Base-by-base conservation (phyloP, 2,888 invertebrate genomes). In the Clistopyga incitator region DNA sequence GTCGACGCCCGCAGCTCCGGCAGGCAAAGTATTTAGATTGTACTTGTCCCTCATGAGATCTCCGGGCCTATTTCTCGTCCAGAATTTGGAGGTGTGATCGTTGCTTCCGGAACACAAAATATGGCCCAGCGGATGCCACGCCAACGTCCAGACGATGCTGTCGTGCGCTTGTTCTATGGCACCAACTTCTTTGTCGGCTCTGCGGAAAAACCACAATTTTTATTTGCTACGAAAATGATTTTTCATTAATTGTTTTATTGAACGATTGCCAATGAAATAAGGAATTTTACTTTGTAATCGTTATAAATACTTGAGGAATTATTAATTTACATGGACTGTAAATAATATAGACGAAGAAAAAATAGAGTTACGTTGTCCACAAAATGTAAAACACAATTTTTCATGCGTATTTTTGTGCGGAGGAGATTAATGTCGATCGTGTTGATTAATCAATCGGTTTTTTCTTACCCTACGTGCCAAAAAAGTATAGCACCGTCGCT, bases 81-180 rank as follows among this genome's bases (percentile, higher is more conserved):
- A 99, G 94, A 99, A 99, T 94, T 99, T 99, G 29, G 97, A 97
- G 34, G 99, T 98, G 91, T 99, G 99, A 94, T 99, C 99, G 94
- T 99, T 99, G n/a, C 99, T 99, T 0, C 99, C 99, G 3, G 99
- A 99, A 91, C 99, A 99, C 45, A 99, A 94, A 89, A 99, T 99
- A 91, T 99, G 99, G 0, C 99, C 99, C 20, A 99, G 94, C 0
- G 99, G 99, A 95, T 99, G 99, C 99, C 99, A 99, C 42, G 99
- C 98, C 91, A 99, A 95, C 15, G 98, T 98, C 99, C 99, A 99
- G 3, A 99, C 99, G 91, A 99, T 99, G 90, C 98, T 98, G 93
- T 99, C 99, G 94, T 99, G 99, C 2, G 99, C 99, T 90, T 98
- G 98, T 94, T 99, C 99, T 90, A 99, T 98, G 20, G 97, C 97